Percentiles rank a stretch among this genome's conserved stretches.
These are phyloP conservation scores for Crotalus horridus DNA, from an alignment of 2,113 vertebrate genomes.

Conservation along the genomic window DNA sequence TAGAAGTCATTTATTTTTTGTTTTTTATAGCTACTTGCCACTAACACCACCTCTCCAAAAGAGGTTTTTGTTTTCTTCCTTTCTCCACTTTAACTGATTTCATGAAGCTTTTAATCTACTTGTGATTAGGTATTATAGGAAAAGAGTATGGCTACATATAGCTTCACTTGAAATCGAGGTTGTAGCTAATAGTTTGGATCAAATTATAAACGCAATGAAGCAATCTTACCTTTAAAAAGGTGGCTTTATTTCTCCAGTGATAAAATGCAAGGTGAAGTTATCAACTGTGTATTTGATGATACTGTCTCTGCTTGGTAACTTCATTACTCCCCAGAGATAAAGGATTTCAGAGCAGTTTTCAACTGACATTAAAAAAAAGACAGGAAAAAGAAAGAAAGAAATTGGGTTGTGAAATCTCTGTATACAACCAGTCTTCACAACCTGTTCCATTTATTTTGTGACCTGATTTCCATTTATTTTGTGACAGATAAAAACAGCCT, in stretches of 20 bases:
- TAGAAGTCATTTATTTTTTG: neutral
- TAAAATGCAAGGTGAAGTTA: slow-evolving; percentile 17
- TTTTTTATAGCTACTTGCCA: neutral
- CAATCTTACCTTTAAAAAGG: slow-evolving; percentile 28
- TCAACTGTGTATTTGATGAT: neutral
- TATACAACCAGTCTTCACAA: neutral
- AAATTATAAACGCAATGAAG: slow-evolving; percentile 29
- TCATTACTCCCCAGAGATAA: neutral
- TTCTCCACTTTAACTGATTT: slow-evolving; percentile 2
- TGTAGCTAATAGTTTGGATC: slow-evolving; percentile 40
- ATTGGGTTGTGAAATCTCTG: slow-evolving; percentile 1
- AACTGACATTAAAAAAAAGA: neutral
- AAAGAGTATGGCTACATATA: slow-evolving; percentile 14
- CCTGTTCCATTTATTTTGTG: neutral
- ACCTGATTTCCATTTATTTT: neutral
- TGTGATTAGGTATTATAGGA: slow-evolving; percentile 2
- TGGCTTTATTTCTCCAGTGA: neutral
- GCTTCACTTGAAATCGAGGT: slow-evolving; percentile 21
- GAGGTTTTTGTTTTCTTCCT: neutral
- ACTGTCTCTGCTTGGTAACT: neutral
- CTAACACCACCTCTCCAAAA: neutral
- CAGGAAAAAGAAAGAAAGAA: neutral
- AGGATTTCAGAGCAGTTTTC: neutral
- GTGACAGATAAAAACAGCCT: neutral
- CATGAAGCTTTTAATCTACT: slow-evolving; percentile 2